These are phyloP conservation scores for Dasypolia templi DNA, from an alignment of 2,888 invertebrate species.

Conservation along the genomic window DNA sequence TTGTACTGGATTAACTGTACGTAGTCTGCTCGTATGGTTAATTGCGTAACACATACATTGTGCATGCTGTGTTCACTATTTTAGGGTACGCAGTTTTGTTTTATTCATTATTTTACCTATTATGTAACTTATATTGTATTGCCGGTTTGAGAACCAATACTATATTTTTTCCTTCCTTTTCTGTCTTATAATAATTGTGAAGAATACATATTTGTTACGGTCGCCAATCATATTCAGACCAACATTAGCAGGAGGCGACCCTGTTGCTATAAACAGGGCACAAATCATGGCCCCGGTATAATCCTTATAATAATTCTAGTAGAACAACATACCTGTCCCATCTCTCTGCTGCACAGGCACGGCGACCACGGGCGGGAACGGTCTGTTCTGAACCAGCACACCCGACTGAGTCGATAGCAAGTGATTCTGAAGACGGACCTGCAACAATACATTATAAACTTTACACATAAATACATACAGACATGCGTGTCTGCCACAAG, in stretches of 20 bases:
- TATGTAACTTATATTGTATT: too few species aligned
- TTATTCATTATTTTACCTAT: too few species aligned
- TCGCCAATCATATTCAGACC: background rate
- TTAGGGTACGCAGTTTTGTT: too few species aligned
- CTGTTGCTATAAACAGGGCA: too few species aligned
- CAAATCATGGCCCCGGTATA: background rate
- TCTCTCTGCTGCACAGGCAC: slow-evolving; percentile 75
- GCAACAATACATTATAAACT: slow-evolving; percentile 15
- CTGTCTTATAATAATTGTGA: too few species aligned
- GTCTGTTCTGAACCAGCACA: slow-evolving; percentile 85
- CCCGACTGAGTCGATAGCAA: slow-evolving; percentile 74
- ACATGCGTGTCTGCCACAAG: too few species aligned
- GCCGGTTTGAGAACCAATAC: too few species aligned
- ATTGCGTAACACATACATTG: too few species aligned
- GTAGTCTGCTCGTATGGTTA: too few species aligned
- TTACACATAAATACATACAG: background rate
- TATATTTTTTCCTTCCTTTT: too few species aligned
- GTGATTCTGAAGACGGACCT: slow-evolving; percentile 86
- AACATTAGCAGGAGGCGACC: background rate
- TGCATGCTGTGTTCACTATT: too few species aligned
- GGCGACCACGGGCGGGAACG: slow-evolving; percentile 80
- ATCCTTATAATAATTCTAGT: background rate
- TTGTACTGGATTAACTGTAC: too few species aligned
- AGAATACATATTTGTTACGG: background rate
- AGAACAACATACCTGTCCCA: slow-evolving; percentile 54